Percentiles rank a stretch among this genome's conserved stretches.
These are phyloP conservation scores for Drosophila varians DNA, from an alignment of 1,140 invertebrate species.

Conservation along the genomic window DNA sequence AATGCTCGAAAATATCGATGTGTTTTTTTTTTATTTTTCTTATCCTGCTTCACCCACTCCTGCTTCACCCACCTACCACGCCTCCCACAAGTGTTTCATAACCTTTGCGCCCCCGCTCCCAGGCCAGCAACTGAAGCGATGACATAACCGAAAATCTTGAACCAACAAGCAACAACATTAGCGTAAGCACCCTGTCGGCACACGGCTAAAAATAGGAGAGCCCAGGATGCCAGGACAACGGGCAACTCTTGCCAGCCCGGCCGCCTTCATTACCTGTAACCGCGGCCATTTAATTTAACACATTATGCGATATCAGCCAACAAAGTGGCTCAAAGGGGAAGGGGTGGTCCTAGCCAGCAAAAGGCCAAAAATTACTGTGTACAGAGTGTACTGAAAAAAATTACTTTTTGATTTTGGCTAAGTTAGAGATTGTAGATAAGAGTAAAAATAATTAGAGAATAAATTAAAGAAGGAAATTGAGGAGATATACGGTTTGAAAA, in stretches of 20 bases:
- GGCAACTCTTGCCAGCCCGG: conserved; percentile 5
- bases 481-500: too few relatives aligned
- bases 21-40: neutral
- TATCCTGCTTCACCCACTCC: neutral
- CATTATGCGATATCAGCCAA: conserved; percentile 44
- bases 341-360: neutral
- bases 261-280: neutral
- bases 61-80: neutral
- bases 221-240: conserved; percentile 15
- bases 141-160: conserved; percentile 42
- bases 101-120: too few relatives aligned
- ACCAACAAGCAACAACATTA: conserved; percentile 37
- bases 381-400: neutral
- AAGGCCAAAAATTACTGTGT: neutral
- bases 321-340: conserved; percentile 20
- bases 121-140: conserved; percentile 11
- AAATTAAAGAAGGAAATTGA: too few relatives aligned
- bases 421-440: too few relatives aligned
- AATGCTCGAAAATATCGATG: conserved; percentile 42
- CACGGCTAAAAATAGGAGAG: conserved; percentile 34
- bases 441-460: too few relatives aligned
- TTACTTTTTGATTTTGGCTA: too few relatives aligned
- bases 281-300: conserved; percentile 43
- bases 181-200: conserved; percentile 29
- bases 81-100: conserved; percentile 14